Evolutionary conservation across 2,888 invertebrate genomes (phyloP).

Genomic region (Calameuta idolon): DNA sequence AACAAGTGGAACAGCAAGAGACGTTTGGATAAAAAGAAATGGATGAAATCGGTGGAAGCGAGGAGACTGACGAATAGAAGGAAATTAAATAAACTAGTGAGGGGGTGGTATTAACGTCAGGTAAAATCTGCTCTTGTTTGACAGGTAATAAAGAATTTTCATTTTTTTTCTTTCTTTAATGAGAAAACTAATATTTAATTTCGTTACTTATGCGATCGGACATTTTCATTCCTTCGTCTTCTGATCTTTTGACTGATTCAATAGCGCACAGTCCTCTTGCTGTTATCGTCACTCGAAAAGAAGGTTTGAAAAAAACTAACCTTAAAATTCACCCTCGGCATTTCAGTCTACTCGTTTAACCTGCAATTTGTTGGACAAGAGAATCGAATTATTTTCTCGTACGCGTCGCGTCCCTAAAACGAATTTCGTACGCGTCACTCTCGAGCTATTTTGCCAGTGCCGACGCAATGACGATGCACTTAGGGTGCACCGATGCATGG

Average conservation of each 20-base stretch:
- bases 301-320: neutral
- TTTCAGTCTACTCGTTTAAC: neutral
- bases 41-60: neutral
- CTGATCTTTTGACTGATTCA: neutral
- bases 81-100: neutral
- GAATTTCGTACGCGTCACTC: neutral
- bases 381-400: neutral
- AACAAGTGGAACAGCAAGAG: neutral
- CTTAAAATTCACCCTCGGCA: neutral
- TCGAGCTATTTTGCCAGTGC: neutral
- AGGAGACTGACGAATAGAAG: neutral
- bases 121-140: neutral
- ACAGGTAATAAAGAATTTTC: neutral
- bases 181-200: neutral
- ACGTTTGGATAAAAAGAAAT: neutral
- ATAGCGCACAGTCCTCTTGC: neutral
- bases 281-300: neutral
- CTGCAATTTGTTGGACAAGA: neutral
- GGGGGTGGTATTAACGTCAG: neutral
- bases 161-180: neutral
- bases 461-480: neutral
- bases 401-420: neutral
- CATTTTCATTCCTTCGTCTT: neutral
- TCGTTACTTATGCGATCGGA: neutral
- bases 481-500: neutral